phyloP scores from a whole-genome alignment of 2,888 invertebrate genomes.

The Cyaniris semiargus region DNA sequence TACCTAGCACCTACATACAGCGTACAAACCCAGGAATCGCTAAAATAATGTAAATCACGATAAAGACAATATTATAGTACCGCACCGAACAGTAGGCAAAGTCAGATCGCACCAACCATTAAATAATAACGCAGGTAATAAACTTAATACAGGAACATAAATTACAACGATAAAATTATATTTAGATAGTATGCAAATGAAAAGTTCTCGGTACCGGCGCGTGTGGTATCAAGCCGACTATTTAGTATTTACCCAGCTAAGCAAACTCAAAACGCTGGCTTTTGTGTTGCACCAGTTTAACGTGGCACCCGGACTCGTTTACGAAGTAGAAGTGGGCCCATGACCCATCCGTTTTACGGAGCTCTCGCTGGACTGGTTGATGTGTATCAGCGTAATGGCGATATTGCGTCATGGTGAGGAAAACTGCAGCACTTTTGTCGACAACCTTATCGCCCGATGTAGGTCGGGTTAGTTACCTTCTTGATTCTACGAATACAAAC shows the following conservation, averaged over 20 bases:
- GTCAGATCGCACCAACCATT: neutral
- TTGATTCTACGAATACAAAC: slow-evolving; percentile 50
- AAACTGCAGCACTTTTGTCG: slow-evolving; percentile 56
- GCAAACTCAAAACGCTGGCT: slow-evolving; percentile 65
- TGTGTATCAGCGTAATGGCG: slow-evolving; percentile 63
- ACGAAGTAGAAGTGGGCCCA: neutral
- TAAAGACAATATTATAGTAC: neutral
- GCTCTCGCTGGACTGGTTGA: slow-evolving; percentile 54
- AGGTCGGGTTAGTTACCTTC: slow-evolving; percentile 62
- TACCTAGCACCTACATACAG: too few species aligned
- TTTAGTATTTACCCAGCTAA: slow-evolving; percentile 78
- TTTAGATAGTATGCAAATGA: slow-evolving; percentile 64
- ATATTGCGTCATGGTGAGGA: slow-evolving; percentile 55
- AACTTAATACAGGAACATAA: slow-evolving; percentile 9
- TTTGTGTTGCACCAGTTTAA: slow-evolving; percentile 60
- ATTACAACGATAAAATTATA: slow-evolving; percentile 57
- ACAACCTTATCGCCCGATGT: slow-evolving; percentile 53
- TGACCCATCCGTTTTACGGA: slow-evolving; percentile 33
- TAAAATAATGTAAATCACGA: too few species aligned
- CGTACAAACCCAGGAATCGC: too few species aligned
- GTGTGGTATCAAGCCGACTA: slow-evolving; percentile 66
- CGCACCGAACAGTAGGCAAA: neutral
- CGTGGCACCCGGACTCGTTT: slow-evolving; percentile 38
- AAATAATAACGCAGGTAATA: slow-evolving; percentile 11
- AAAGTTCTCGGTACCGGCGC: slow-evolving; percentile 68